Base-by-base conservation (phyloP, 2,888 invertebrate genomes). In the Eutolmus rufibarbis region DNA sequence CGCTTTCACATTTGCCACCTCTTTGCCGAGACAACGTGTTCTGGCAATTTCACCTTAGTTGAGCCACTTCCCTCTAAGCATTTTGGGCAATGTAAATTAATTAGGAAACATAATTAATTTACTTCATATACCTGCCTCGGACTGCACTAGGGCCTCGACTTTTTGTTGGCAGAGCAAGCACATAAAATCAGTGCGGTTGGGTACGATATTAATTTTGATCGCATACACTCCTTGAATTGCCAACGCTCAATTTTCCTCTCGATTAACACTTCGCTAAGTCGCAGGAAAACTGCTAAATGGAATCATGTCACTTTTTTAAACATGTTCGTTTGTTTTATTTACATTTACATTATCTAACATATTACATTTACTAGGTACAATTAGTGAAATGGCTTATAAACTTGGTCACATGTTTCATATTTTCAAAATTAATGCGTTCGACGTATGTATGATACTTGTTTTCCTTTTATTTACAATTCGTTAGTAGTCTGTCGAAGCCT, bases 101-200 rank as follows among this genome's bases (percentile, higher is more conserved):
- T 86, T 86, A 86, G 76, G 86, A 86, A 86, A 86, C 51, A 76
- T 86, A 86, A 86, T 86, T 86, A 86, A 86, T 86, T 74, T 74
- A 74, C 86, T 86, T 76, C 86, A 86, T 51, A 76, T 86, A 79
- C 79, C 79, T 79, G 79, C 23, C 51, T 51, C 23, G 79, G 78
- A 37, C 78, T 43, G 78, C 43, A 78, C 16, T 57, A 37, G 57
- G 23, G 34, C 19, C 51, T 46, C 56, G 23, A 19, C 19, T 79
- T 79, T 79, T 79, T 79, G 79, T 51, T 79, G 1, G 28, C 79
- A 28, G 51, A 28, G 31, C 28, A 51, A 46, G 51, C 46, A 31
- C 51, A 56, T n/a, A 31, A 78, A 79, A 51, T 51, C 79, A 79
- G 79, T 51, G 31, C 51, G 51, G 78, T 46, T 28, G 51, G 51